These are phyloP conservation scores for Bujurquina vittata DNA, from an alignment of 2,113 vertebrate species.

Conservation along the genomic window DNA sequence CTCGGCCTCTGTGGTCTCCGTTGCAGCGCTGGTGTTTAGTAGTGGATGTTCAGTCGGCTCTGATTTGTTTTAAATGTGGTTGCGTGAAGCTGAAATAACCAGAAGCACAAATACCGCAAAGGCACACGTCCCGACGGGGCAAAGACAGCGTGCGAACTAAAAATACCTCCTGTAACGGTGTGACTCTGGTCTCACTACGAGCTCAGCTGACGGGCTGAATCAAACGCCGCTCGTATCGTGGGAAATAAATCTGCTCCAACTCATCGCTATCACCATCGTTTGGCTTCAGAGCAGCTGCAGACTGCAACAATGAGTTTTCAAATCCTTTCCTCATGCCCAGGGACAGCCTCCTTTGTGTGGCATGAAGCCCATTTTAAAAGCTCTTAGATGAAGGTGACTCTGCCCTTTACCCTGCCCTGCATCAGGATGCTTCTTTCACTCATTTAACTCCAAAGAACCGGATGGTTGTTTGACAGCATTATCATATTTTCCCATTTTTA, in stretches of 20 bases:
- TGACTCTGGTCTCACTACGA: background rate
- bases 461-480: background rate
- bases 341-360: background rate
- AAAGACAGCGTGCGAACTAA: background rate
- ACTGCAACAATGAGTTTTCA: slow-evolving; percentile 1
- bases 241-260: background rate
- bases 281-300: background rate
- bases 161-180: background rate
- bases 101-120: background rate
- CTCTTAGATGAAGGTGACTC: background rate
- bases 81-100: background rate
- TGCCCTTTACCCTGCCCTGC: background rate
- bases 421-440: background rate
- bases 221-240: background rate
- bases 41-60: background rate
- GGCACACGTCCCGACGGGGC: too few relatives aligned
- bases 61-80: background rate
- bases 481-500: background rate
- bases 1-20: background rate
- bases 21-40: background rate
- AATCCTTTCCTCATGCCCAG: background rate
- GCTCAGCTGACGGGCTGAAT: background rate
- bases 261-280: background rate
- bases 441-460: background rate
- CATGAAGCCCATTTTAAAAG: background rate